Base-by-base conservation (phyloP, 1,140 invertebrate species). In the Leguminivora glycinivorella region DNA sequence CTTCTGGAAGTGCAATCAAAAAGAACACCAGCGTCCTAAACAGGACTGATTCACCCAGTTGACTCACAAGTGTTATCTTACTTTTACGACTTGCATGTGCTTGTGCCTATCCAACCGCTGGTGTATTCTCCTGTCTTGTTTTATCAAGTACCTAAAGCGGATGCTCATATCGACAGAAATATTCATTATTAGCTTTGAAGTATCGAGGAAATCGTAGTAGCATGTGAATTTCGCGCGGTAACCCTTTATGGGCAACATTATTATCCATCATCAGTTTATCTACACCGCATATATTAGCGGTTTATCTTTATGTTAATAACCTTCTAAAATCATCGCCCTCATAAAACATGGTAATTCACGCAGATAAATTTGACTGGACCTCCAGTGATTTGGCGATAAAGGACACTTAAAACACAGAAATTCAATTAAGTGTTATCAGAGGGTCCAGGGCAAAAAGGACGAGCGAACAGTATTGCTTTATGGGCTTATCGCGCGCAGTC, bases 341-440 rank as follows among this genome's bases (percentile, higher is more conserved):
- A 63, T 63, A 75, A 74, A 67, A 70, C 14, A 31, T 19, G 31
- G 56, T 4, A 34, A 83, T 75, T 80, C 66, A 72, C 22, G 40
- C 66, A 71, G 79, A 86, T 87, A 85, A 84, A 81, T 72, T 75
- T 60, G 68, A 73, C 56, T 76, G 73, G 76, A 76, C 58, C 70
- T 67, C 76, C 79, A 84, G 87, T 87, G 80, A 81, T 89, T 82
- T 72, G 72, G 72, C 72, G 86, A 90, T 90, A 89, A 90, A 76
- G 72, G 76, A 78, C 75, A 79, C 68, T 63, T 63, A 75, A 73
- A 82, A 90, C 87, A 90, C 82, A 74, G 83, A 84, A 87, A 87
- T 69, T 85, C 87, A 87, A 90, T 90, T 90, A 90, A 83, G 74
- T 74, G 84, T 88, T 90, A 90, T 90, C 88, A 83, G 79, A 75